Evolutionary conservation across 37 sponge, comb jelly and placozoan species (phyloP), one percentile per base, ranked within the genome.

Genomic region (Ephydatia muelleri): DNA sequence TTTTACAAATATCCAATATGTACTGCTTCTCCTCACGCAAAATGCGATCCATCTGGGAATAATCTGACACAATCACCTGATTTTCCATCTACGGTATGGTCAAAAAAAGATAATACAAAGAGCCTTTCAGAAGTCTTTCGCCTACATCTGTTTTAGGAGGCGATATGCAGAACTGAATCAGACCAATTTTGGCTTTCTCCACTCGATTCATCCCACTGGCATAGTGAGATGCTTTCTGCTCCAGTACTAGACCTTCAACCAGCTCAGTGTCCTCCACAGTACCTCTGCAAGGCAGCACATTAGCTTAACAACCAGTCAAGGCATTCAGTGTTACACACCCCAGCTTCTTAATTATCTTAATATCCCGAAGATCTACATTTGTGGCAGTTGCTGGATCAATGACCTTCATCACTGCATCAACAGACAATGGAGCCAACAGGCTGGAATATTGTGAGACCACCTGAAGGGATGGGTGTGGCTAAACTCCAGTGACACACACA

Each of bases 191-290:
- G 25, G 99, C 99, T 79, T 97, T 97, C 75, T 99, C 99, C 75
- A 94, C 93, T n/a, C 94, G 79, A 21, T 90, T 83, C 43, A 94
- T 79, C 32, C 97, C 95, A 39, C 95, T 90, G 27, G 99, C 94
- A 38, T 76, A 67, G 66, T 96, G 97, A 19, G 94, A 91, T 16
- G 93, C 94, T 70, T 93, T 97, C 86, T 97, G 94, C 48, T 97
- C 98, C 81, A 99, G 76, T n/a, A 99, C 99, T 37, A 99, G 88
- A 1, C 99, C 99, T 32, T 99, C 98, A 13, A 99, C 94, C 82
- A 99, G 89, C 79, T 97, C 94, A 36, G 99, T 99, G 80, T 99
- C 99, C 70, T 99, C 99, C 22, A 99, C 93, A 31, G 99, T 99
- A 27, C 99, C 99, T n/a, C 98, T 96, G 73, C 5, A 83, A 29